Conservation (phyloP, 1,140 invertebrate genomes). For the Trachelipus rathkii region DNA sequence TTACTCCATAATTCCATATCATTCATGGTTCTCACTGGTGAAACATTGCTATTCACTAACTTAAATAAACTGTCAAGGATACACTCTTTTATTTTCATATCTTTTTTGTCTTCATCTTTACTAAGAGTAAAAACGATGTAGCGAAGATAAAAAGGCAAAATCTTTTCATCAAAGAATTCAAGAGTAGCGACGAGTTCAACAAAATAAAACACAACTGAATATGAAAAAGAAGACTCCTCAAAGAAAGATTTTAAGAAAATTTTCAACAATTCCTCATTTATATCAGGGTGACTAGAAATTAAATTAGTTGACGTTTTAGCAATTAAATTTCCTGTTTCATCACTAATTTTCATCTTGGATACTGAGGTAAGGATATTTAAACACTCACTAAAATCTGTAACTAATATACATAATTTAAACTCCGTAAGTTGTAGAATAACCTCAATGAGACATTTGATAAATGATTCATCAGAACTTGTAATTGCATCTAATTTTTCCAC, state of each 20-base stretch:
- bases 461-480: background rate
- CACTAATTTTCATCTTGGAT: background rate
- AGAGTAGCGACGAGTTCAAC: background rate
- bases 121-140: background rate
- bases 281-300: background rate
- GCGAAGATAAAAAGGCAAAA: background rate
- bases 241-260: background rate
- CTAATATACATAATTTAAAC: background rate
- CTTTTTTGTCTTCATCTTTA: background rate
- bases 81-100: background rate
- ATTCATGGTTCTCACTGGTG: background rate
- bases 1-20: constrained; percentile 18
- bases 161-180: background rate
- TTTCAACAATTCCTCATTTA: background rate
- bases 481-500: background rate
- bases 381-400: background rate
- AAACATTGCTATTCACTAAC: constrained; percentile 1
- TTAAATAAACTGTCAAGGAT: background rate
- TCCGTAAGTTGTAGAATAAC: background rate
- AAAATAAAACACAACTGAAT: background rate
- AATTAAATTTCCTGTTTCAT: background rate
- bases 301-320: background rate
- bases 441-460: background rate
- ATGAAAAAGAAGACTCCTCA: background rate
- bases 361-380: background rate